These are phyloP conservation scores for Ammodytes dubius DNA, from an alignment of 2,113 vertebrate species.

Conservation along the genomic window DNA sequence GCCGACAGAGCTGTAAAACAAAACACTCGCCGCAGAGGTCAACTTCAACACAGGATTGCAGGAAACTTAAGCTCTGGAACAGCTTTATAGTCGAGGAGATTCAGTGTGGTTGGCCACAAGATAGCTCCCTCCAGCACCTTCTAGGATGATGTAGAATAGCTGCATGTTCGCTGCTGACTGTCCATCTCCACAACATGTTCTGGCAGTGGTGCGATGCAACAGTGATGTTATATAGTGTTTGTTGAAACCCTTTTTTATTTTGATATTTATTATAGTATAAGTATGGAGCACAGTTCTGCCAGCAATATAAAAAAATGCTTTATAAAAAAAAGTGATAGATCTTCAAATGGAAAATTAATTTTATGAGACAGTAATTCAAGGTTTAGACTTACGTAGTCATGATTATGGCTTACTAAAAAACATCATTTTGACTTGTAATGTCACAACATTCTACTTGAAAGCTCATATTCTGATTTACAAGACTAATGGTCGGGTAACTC, in stretches of 20 bases:
- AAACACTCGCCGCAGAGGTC: slow-evolving; percentile 64
- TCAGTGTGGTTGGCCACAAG: slow-evolving; percentile 60
- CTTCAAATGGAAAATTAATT: background rate
- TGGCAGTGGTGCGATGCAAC: slow-evolving; percentile 9
- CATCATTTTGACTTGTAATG: background rate
- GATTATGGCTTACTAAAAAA: background rate
- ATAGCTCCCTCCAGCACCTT: slow-evolving; percentile 48
- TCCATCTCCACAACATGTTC: slow-evolving; percentile 16
- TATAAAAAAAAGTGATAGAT: background rate
- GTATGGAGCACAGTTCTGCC: background rate
- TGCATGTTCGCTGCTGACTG: slow-evolving; percentile 45
- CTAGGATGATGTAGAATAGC: slow-evolving; percentile 38
- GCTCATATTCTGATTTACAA: background rate
- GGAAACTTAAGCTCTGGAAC: slow-evolving; percentile 60
- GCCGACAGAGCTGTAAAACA: slow-evolving; percentile 63
- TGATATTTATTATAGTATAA: background rate
- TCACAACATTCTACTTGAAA: background rate
- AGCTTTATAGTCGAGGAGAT: slow-evolving; percentile 32
- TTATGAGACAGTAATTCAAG: background rate
- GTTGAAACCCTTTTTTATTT: slow-evolving; percentile 10
- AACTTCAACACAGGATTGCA: slow-evolving; percentile 41
- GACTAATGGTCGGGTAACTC: background rate
- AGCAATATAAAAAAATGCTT: background rate
- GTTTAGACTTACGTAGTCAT: background rate
- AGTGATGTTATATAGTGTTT: background rate